These are phyloP conservation scores for Aurelia sp. DNA, from an alignment of 30 jellyfish, hydroid and myxozoan species.

Conservation along the genomic window DNA sequence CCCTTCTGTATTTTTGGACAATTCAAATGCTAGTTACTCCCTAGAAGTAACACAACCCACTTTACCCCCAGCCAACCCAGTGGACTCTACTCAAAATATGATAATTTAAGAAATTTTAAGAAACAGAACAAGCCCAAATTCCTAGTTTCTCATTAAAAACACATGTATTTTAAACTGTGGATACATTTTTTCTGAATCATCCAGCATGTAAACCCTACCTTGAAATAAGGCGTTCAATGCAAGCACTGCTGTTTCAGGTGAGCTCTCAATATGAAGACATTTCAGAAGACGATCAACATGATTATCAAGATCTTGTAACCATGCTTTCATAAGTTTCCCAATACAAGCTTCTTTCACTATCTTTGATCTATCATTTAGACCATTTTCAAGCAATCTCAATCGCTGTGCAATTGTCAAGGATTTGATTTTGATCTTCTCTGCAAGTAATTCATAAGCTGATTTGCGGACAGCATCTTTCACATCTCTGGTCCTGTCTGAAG, in stretches of 20 bases:
- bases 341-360: constrained; percentile 80
- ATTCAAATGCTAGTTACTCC: too few species aligned
- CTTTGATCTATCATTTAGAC: constrained; percentile 86
- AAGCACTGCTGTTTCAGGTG: constrained; percentile 70
- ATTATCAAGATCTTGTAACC: constrained; percentile 79
- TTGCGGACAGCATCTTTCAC: constrained; percentile 85
- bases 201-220: constrained; percentile 42
- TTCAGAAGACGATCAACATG: constrained; percentile 65
- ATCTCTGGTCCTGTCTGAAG: constrained; percentile 87
- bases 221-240: constrained; percentile 78
- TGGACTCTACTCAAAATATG: too few species aligned
- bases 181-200: too few species aligned
- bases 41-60: too few species aligned
- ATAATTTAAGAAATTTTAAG: too few species aligned
- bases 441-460: constrained; percentile 78
- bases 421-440: constrained; percentile 81
- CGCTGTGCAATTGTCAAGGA: constrained; percentile 94
- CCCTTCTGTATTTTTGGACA: too few species aligned
- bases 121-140: too few species aligned
- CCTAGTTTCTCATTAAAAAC: too few species aligned
- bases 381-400: constrained; percentile 66
- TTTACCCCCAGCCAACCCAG: too few species aligned
- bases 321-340: constrained; percentile 67
- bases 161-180: too few species aligned
- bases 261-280: constrained; percentile 91